These are phyloP conservation scores for Eriosoma lanigerum DNA, from an alignment of 1,140 invertebrate species.

Conservation along the genomic window DNA sequence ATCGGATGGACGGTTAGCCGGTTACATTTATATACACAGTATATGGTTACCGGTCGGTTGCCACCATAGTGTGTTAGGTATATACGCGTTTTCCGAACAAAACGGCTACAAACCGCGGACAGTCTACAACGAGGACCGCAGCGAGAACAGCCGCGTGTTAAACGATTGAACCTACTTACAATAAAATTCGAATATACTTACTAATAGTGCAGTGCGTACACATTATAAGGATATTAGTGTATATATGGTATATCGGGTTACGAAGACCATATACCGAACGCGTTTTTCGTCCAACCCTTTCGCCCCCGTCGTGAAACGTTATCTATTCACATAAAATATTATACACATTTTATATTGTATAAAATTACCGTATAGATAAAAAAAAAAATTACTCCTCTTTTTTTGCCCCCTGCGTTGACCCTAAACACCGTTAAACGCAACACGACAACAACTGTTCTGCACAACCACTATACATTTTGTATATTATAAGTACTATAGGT, in stretches of 20 bases:
- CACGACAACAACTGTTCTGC: too few species aligned
- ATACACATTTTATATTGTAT: not conserved
- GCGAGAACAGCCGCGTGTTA: not conserved
- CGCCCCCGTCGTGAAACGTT: not conserved
- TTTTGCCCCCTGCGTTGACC: not conserved
- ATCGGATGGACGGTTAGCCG: not conserved
- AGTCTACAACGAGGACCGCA: not conserved
- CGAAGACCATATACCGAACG: not conserved
- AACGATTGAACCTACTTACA: conserved; percentile 21
- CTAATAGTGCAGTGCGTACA: not conserved
- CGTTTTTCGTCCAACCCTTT: not conserved
- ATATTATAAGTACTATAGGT: not conserved
- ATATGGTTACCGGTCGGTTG: too few species aligned
- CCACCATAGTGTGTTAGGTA: too few species aligned
- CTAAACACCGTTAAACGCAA: not conserved
- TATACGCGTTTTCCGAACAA: too few species aligned
- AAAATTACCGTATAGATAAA: not conserved
- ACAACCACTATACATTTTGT: too few species aligned
- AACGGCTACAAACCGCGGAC: too few species aligned
- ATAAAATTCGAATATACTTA: too few species aligned
- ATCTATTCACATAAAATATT: not conserved
- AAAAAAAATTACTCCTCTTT: not conserved
- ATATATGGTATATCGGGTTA: conserved; percentile 22
- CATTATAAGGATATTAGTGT: not conserved
- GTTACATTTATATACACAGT: too few species aligned